Evolutionary conservation across 2,888 invertebrate species (phyloP), one percentile per base, ranked within the genome.

Genomic region (Cylloceria caligata): DNA sequence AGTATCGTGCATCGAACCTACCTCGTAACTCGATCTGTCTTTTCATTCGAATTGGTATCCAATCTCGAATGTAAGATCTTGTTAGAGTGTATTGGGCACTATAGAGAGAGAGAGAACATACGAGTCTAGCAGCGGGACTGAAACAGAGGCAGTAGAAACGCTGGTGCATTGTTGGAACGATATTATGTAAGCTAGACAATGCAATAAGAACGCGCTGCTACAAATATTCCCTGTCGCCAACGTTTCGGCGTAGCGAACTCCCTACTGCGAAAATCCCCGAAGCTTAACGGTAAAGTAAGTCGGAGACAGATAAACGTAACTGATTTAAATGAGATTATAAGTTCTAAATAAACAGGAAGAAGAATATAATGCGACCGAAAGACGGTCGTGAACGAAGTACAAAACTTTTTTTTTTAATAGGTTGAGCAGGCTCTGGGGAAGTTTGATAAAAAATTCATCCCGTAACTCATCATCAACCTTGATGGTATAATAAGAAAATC

Each of bases 361-460:
- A 16, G 4, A 47, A 47, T 47, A 16, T 13, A 16, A 13, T 16
- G 16, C 16, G 16, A 16, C 3, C 2, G n/a, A 47, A 47, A 47
- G 16, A 47, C 13, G 16, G 3, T 16, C 45, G 2, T 47, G 45
- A 16, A 3, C 2, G 45, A 3, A 3, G 13, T 13, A 2, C 13
- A n/a, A 16, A 11, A 45, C n/a, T 1, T 47, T 16, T 47, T 16
- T 47, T 47, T 47, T 13, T 0, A 47, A 47, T 3, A n/a, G 45
- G 16, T 16, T 47, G 16, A 55, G 39, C 49, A 52, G 27, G 52
- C 27, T 39, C 60, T 34, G 42, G 24, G 67, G 52, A 45, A 73
- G 72, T 34, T 60, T 39, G 52, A 64, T 81, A 77, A 81, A 73
- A 77, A 77, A 81, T 77, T 62, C 52, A 68, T 49, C 39, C 24